Evolutionary conservation across 2,797 vertebrate species (phyloP).

Genomic region (Gymnothorax javanicus): DNA sequence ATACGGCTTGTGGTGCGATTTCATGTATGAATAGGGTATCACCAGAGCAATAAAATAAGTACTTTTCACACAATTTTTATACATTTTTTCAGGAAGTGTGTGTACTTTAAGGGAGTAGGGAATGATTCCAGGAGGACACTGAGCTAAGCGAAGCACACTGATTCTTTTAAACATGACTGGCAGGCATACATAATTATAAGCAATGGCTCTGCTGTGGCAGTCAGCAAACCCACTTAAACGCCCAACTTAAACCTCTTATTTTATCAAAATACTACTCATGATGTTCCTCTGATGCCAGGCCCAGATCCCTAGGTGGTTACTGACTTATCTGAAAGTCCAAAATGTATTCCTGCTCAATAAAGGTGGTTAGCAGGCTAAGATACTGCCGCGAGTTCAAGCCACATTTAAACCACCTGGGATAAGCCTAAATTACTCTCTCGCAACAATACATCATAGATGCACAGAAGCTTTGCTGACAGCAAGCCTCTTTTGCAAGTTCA

Average conservation of each 20-base stretch:
- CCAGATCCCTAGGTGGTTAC: conserved; percentile 72
- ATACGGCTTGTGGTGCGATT: no score
- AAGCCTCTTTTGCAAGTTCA: not conserved
- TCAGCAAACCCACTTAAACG: conserved; percentile 13
- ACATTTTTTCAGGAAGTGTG: not conserved
- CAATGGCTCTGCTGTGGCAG: not conserved
- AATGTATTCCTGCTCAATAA: conserved; percentile 91
- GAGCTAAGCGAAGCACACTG: not conserved
- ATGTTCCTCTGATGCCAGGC: conserved; percentile 66
- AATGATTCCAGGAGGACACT: not conserved
- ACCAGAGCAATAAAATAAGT: no score
- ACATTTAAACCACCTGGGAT: conserved; percentile 83
- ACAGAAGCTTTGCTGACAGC: not conserved
- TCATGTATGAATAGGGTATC: no score
- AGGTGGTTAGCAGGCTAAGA: conserved; percentile 88
- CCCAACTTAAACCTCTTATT: not conserved
- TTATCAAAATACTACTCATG: conserved; percentile 42
- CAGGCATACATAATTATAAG: not conserved
- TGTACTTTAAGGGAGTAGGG: not conserved
- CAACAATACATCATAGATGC: conserved; percentile 38
- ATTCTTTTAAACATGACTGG: not conserved
- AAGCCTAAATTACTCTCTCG: conserved; percentile 77
- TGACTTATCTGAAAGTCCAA: conserved; percentile 86
- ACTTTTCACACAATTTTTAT: no score
- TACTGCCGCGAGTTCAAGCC: conserved; percentile 81